Base-by-base conservation (phyloP, 2,797 vertebrate species). In the Mormyrus hasselquistii region DNA sequence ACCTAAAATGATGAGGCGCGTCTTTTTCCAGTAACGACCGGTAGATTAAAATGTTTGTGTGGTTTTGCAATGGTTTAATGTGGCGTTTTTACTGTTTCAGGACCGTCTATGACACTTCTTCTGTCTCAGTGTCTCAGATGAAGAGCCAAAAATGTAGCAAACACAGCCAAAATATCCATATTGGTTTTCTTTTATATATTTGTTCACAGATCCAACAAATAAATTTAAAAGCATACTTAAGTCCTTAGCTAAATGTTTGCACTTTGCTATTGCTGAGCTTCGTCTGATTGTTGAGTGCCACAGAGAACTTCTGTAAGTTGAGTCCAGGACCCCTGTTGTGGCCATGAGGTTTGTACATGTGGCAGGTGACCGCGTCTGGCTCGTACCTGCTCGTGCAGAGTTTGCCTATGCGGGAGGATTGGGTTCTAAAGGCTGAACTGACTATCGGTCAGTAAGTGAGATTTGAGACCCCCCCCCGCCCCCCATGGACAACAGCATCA, bases 111-210 rank as follows among this genome's bases (percentile, higher is more conserved):
- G 5, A 49, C 2, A 41, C 41, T 44, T 83, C 62, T 69, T 25
- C 25, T 65, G 62, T 12, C 62, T 14, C 62, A 69, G 10, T 34
- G 25, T 34, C 25, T 69, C 62, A 69, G 62, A 69, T 69, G 0
- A 69, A 69, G 62, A 69, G 62, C 25, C 62, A 29, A 34, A 34
- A 49, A n/a, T 49, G 44, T 49, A 44, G 38, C 79, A 3, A 83
- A 47, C 19, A 47, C 79, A 83, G 79, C 79, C 79, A 83, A 83
- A 83, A 44, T n/a, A 83, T 83, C 34, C 79, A 44, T 83, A 83
- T 83, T 83, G 85, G 84, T 90, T 90, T 87, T 89, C 85, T 50
- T 90, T 29, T 38, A 59, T 84, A 4, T 47, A 57, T 89, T 73
- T 87, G 12, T 29, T 79, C 47, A 55, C 38, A 62, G 83, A 49